Percentiles rank a stretch among this genome's conserved stretches.
These are phyloP conservation scores for Tringa solitaria DNA, from an alignment of 2,113 vertebrate genomes.

Conservation along the genomic window DNA sequence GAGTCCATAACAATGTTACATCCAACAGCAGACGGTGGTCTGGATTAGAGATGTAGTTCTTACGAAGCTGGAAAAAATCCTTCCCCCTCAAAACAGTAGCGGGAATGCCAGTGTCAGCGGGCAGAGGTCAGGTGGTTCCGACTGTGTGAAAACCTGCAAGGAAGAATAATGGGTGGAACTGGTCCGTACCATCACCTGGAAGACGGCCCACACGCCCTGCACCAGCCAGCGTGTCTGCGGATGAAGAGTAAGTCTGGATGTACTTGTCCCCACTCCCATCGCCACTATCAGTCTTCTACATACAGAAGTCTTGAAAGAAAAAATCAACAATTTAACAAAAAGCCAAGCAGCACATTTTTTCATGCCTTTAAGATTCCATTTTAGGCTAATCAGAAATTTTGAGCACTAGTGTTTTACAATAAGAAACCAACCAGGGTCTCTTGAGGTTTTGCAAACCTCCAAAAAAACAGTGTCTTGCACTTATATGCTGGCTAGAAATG, in stretches of 20 bases:
- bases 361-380: background rate
- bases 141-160: slow-evolving; percentile 86
- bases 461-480: accelerated
- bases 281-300: background rate
- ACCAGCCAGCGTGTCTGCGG: accelerated
- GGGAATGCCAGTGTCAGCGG: slow-evolving; percentile 69
- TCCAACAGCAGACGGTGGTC: slow-evolving; percentile 62
- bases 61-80: slow-evolving; percentile 14
- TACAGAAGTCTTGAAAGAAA: background rate
- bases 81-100: background rate
- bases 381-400: background rate
- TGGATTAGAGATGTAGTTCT: slow-evolving; percentile 52
- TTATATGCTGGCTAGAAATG: accelerated
- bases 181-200: background rate
- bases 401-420: background rate
- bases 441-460: background rate
- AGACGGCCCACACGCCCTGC: accelerated
- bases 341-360: background rate
- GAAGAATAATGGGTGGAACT: accelerated
- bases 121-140: slow-evolving; percentile 86
- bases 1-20: slow-evolving; percentile 63
- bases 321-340: background rate
- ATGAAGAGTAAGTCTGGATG: background rate
- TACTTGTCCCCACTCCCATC: background rate
- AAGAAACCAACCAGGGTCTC: background rate